Evolutionary conservation across 2,888 invertebrate species (phyloP).

Genomic region (Oligia fasciuncula): DNA sequence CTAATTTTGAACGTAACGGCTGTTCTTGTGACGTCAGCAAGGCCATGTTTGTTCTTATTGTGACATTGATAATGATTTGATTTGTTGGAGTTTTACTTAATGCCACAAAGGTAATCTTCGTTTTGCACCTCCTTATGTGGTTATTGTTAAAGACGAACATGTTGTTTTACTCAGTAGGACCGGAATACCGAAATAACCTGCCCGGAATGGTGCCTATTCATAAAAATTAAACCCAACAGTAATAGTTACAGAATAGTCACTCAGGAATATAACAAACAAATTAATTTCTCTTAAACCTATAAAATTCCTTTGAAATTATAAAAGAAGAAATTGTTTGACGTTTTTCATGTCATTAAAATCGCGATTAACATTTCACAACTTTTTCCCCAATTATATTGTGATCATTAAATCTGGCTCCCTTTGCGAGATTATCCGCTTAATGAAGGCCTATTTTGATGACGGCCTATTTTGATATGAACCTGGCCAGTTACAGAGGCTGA

Average conservation of each 20-base stretch:
- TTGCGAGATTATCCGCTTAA: constrained; percentile 43
- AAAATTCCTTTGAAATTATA: background rate
- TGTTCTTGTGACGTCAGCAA: constrained; percentile 32
- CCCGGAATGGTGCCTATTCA: background rate
- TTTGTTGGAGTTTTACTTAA: background rate
- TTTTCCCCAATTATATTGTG: constrained; percentile 44
- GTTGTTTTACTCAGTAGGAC: background rate
- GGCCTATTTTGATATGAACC: constrained; percentile 4
- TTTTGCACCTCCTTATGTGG: background rate
- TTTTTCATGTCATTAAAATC: constrained; percentile 19
- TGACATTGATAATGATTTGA: constrained; percentile 35
- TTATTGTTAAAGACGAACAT: background rate
- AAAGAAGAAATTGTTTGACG: background rate
- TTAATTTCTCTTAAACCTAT: background rate
- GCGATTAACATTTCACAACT: constrained; percentile 13
- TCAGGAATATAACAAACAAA: background rate
- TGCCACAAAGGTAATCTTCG: background rate
- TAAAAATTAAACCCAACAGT: background rate
- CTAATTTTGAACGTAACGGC: constrained; percentile 40
- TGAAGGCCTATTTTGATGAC: constrained; percentile 26
- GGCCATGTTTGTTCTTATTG: constrained; percentile 28
- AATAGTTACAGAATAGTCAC: background rate
- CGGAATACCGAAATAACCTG: background rate
- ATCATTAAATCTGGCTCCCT: constrained; percentile 37
- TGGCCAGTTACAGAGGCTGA: background rate